A percentile compares a stretch with the other conserved stretches of the same genome.
Evolutionary conservation across 1,140 invertebrate genomes (phyloP).

Genomic region (Cryptotermes secundus): DNA sequence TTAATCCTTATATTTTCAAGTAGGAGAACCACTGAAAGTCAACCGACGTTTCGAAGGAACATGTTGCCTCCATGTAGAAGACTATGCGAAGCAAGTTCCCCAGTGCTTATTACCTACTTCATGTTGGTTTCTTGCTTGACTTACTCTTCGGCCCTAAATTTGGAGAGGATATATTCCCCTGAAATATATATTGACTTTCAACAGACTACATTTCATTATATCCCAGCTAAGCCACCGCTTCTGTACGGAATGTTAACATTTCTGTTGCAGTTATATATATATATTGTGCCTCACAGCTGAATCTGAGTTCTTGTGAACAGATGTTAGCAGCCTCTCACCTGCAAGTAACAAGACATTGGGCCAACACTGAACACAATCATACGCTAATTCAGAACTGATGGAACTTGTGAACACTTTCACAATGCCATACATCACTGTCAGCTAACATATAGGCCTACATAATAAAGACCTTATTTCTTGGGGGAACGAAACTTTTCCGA

Average conservation of each 20-base stretch:
- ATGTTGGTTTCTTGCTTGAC: too few relatives aligned
- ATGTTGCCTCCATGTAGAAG: too few relatives aligned
- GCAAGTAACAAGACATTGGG: constrained; percentile 5
- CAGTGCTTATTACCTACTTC: too few relatives aligned
- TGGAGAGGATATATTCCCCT: too few relatives aligned
- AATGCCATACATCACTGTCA: constrained; percentile 7
- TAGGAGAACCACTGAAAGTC: too few relatives aligned
- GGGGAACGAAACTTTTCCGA: not conserved
- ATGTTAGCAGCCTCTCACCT: not conserved
- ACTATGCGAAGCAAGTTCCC: too few relatives aligned
- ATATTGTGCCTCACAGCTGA: not conserved
- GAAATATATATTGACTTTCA: too few relatives aligned
- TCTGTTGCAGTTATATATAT: not conserved
- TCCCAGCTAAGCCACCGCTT: too few relatives aligned
- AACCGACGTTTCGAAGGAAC: too few relatives aligned
- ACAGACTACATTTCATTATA: too few relatives aligned
- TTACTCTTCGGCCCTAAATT: too few relatives aligned
- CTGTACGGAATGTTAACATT: not conserved
- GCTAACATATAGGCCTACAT: not conserved
- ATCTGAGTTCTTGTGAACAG: not conserved
- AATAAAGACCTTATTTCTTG: not conserved
- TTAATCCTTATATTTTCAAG: too few relatives aligned
- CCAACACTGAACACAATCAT: not conserved
- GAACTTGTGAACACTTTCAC: not conserved
- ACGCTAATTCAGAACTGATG: not conserved